Evolutionary conservation across 2,888 invertebrate species (phyloP).

Genomic region (Opisthograptis luteolata): DNA sequence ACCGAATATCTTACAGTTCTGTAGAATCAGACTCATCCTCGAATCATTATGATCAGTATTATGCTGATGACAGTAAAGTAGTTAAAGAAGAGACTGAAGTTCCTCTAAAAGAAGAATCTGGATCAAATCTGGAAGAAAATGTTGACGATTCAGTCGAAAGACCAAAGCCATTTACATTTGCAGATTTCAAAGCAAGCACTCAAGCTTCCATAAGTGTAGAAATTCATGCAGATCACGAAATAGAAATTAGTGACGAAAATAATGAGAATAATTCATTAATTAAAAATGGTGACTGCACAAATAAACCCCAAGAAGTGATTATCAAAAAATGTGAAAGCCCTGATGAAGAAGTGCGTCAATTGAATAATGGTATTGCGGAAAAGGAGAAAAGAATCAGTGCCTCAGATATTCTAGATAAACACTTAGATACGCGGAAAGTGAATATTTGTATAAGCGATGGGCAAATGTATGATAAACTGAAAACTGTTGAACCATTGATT

Average conservation of each 20-base stretch:
- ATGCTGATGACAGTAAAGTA: conserved; percentile 47
- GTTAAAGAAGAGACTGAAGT: conserved; percentile 24
- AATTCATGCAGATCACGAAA: conserved; percentile 41
- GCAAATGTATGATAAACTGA: conserved; percentile 59
- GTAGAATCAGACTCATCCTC: conserved; percentile 69
- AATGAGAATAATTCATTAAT: conserved; percentile 27
- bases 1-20: conserved; percentile 69
- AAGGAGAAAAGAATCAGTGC: conserved; percentile 63
- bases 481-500: conserved; percentile 74
- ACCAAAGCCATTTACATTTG: conserved; percentile 81
- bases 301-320: conserved; percentile 28
- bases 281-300: conserved; percentile 17
- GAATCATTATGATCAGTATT: conserved; percentile 70
- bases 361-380: conserved; percentile 34
- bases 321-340: conserved; percentile 26
- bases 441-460: conserved; percentile 73
- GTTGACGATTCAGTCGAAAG: conserved; percentile 45
- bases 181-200: conserved; percentile 81
- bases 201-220: conserved; percentile 49
- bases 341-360: conserved; percentile 44
- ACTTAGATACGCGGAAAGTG: conserved; percentile 62
- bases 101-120: conserved; percentile 36
- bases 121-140: conserved; percentile 31
- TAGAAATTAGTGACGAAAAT: conserved; percentile 33
- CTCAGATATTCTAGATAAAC: conserved; percentile 57